Evolutionary conservation across 1,140 invertebrate genomes (phyloP).

Genomic region (Leptinotarsa defecta): DNA sequence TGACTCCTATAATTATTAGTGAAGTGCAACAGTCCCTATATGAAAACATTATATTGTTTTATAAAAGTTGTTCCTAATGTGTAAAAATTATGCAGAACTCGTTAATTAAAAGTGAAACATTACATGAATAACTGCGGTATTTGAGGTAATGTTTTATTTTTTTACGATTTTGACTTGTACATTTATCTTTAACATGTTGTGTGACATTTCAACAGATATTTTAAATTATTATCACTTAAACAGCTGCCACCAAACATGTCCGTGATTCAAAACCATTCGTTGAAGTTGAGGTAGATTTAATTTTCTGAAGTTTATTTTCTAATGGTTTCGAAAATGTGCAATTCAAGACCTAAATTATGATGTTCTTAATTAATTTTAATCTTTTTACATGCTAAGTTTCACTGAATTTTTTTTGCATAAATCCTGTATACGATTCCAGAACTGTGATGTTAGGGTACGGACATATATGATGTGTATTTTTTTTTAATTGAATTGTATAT

Average conservation of each 20-base stretch:
- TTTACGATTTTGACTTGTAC: conserved; percentile 21
- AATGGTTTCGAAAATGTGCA: conserved; percentile 1
- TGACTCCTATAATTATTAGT: conserved; percentile 38
- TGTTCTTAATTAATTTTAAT: background rate
- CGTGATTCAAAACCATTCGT: background rate
- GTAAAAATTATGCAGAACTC: conserved; percentile 29
- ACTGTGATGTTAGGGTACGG: background rate
- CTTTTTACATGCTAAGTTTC: background rate
- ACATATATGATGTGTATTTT: background rate
- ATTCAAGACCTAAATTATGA: background rate
- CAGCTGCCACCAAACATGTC: background rate
- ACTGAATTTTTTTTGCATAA: background rate
- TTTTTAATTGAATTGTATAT: background rate
- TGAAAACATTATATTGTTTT: conserved; percentile 34
- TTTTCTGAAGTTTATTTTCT: conserved; percentile 2
- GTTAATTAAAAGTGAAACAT: conserved; percentile 18
- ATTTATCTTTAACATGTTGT: conserved; percentile 21
- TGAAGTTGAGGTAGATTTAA: background rate
- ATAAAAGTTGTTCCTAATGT: conserved; percentile 43
- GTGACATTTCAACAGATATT: conserved; percentile 27
- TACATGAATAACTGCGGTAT: conserved; percentile 7
- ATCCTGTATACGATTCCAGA: background rate
- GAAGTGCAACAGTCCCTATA: conserved; percentile 31
- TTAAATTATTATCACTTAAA: conserved; percentile 24
- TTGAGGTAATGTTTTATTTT: conserved; percentile 26